These are phyloP conservation scores for Tachuris rubrigastra DNA, from an alignment of 2,113 vertebrate species.

Conservation along the genomic window DNA sequence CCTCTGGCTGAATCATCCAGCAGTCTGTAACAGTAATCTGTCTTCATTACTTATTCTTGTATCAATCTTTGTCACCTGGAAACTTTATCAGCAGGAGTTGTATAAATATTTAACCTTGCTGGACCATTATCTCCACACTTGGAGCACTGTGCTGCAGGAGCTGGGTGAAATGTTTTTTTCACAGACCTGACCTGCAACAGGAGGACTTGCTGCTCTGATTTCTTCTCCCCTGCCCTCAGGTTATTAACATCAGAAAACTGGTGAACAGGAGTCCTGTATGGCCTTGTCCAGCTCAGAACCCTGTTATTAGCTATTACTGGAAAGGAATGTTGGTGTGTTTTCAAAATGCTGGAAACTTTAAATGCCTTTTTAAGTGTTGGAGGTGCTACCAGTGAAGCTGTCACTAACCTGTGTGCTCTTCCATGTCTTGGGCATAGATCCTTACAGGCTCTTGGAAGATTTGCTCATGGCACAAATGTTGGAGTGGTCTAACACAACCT, in stretches of 20 bases:
- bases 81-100: slow-evolving; percentile 37
- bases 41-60: slow-evolving; percentile 37
- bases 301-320: background rate
- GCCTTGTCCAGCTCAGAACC: background rate
- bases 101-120: slow-evolving; percentile 46
- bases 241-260: background rate
- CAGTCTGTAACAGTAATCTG: slow-evolving; percentile 32
- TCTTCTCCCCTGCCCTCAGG: background rate
- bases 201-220: background rate
- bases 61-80: slow-evolving; percentile 59
- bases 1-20: background rate
- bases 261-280: background rate
- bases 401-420: background rate
- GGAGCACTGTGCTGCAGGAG: background rate
- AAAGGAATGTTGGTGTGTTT: background rate
- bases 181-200: background rate
- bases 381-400: background rate
- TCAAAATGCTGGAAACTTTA: background rate
- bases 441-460: background rate
- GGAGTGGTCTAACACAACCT: background rate
- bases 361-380: background rate
- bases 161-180: background rate
- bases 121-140: background rate
- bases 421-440: background rate
- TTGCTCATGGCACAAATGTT: background rate